A percentile compares a stretch with the other conserved stretches of the same genome.
These are phyloP conservation scores for Eueides isabella DNA, from an alignment of 1,140 invertebrate genomes.

Conservation along the genomic window DNA sequence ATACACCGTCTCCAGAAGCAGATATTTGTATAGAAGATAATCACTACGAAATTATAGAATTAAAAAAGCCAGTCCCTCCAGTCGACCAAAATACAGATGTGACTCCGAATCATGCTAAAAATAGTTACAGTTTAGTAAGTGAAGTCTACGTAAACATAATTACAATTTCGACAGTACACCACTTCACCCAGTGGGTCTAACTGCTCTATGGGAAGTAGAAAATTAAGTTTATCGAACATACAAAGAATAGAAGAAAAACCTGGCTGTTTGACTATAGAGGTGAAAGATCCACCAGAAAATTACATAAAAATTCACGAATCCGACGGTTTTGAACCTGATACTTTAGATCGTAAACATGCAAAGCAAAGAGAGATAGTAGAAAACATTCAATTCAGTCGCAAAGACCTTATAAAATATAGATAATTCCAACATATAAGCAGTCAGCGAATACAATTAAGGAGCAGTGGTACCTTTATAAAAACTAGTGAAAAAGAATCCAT, in stretches of 20 bases:
- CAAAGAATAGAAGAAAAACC: slow-evolving; percentile 84
- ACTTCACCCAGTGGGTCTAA: slow-evolving; percentile 85
- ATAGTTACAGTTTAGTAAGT: slow-evolving; percentile 87
- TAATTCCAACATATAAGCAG: slow-evolving; percentile 82
- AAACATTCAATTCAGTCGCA: slow-evolving; percentile 65
- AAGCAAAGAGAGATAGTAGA: slow-evolving; percentile 80
- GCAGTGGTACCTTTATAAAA: slow-evolving; percentile 85
- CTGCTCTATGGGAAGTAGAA: slow-evolving; percentile 83
- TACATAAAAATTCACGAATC: slow-evolving; percentile 87
- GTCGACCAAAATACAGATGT: slow-evolving; percentile 28
- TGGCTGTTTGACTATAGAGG: slow-evolving; percentile 89
- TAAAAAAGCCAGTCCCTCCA: slow-evolving; percentile 51
- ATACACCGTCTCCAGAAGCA: slow-evolving; percentile 81
- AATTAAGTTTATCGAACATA: slow-evolving; percentile 71
- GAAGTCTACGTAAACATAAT: slow-evolving; percentile 91
- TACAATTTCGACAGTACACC: slow-evolving; percentile 85
- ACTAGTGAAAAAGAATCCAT: slow-evolving; percentile 68
- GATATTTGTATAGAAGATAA: slow-evolving; percentile 78
- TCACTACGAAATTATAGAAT: slow-evolving; percentile 76
- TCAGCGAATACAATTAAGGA: slow-evolving; percentile 80
- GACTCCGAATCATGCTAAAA: slow-evolving; percentile 44
- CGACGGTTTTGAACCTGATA: slow-evolving; percentile 92
- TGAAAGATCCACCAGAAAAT: slow-evolving; percentile 88
- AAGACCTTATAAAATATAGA: slow-evolving; percentile 80
- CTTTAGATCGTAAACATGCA: slow-evolving; percentile 90